Conservation (phyloP, 2,113 vertebrate genomes). For the Sialia sialis region DNA sequence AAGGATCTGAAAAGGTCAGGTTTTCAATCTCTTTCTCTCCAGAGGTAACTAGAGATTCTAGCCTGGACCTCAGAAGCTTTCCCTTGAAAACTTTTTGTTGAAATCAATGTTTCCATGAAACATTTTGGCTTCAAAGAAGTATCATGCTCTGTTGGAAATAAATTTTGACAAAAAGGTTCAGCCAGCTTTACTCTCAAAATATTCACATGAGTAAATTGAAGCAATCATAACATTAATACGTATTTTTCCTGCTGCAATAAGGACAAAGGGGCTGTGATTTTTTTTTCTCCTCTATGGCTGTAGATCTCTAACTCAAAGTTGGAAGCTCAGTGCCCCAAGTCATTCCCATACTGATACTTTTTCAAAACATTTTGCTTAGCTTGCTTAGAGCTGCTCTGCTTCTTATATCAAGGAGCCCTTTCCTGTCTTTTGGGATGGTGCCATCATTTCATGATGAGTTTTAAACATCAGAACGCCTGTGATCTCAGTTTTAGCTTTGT, state of each 20-base stretch:
- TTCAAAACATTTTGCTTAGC: neutral
- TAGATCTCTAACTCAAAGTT: neutral
- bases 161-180: constrained; percentile 38
- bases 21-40: constrained; percentile 55
- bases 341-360: neutral
- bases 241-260: neutral
- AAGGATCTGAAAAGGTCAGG: constrained; percentile 53
- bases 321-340: neutral
- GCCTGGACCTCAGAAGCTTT: constrained; percentile 33
- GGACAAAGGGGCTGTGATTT: neutral
- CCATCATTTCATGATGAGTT: constrained; percentile 20
- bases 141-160: constrained; percentile 21
- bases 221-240: neutral
- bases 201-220: constrained; percentile 41
- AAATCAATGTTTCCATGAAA: constrained; percentile 47
- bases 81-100: constrained; percentile 44
- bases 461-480: constrained; percentile 50
- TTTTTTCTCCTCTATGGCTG: neutral
- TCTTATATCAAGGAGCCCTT: constrained; percentile 28
- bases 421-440: constrained; percentile 33
- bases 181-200: constrained; percentile 14
- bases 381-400: constrained; percentile 7
- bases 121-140: constrained; percentile 34
- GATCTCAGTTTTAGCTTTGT: constrained; percentile 48
- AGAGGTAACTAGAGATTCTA: constrained; percentile 34